These are phyloP conservation scores for Gallinago media DNA, from an alignment of 2,113 vertebrate genomes.

Conservation along the genomic window DNA sequence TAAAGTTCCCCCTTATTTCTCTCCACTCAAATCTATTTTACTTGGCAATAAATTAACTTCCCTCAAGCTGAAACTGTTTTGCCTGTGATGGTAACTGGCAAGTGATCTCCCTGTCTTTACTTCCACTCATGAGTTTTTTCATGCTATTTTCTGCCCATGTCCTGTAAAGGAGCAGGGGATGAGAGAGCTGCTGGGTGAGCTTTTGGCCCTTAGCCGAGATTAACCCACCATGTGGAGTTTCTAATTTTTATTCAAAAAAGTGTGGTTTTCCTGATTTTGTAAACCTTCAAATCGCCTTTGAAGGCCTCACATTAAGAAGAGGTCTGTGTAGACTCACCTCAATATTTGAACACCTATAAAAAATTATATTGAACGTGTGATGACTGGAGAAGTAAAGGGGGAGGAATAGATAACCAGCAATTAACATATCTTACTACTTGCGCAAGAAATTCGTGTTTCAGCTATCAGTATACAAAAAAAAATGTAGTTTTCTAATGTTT, in stretches of 20 bases:
- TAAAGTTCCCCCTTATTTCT: not conserved
- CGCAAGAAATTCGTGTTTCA: not conserved
- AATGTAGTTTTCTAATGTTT: not conserved
- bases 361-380: not conserved
- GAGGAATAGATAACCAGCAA: not conserved
- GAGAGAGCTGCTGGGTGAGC: not conserved
- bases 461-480: not conserved
- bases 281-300: not conserved
- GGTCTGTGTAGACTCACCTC: not conserved
- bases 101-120: not conserved
- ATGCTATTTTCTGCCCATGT: not conserved
- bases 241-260: not conserved
- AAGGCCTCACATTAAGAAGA: not conserved
- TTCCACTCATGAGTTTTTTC: not conserved
- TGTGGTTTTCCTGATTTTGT: not conserved
- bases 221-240: not conserved
- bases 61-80: not conserved
- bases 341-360: not conserved
- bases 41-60: not conserved
- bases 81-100: not conserved
- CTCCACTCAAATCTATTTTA: not conserved
- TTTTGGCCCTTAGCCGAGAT: not conserved
- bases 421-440: not conserved
- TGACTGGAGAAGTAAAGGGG: not conserved
- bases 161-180: not conserved